Evolutionary conservation across 2,113 vertebrate species (phyloP).

Genomic region (Petrocephalus microphthalmus): DNA sequence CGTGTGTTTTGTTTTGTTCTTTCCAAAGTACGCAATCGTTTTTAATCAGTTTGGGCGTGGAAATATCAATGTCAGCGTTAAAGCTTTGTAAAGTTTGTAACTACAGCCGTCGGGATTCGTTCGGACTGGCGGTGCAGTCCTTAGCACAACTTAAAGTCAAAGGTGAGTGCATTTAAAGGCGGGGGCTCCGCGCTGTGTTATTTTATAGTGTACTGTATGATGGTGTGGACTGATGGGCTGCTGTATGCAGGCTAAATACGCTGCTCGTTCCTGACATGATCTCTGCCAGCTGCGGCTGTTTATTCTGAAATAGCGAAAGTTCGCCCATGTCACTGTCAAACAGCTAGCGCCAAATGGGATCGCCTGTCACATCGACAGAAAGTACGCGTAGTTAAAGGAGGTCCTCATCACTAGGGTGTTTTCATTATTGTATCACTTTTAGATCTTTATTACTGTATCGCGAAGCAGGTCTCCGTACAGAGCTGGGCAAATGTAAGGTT

Average conservation of each 20-base stretch:
- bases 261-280: too few relatives aligned
- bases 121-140: conserved; percentile 51
- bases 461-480: background rate
- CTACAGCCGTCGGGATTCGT: conserved; percentile 47
- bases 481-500: background rate
- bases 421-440: too few relatives aligned
- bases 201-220: too few relatives aligned
- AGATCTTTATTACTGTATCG: background rate
- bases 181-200: too few relatives aligned
- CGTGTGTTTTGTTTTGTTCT: background rate
- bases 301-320: too few relatives aligned
- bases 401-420: too few relatives aligned
- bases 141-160: conserved; percentile 54
- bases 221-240: background rate
- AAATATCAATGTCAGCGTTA: conserved; percentile 44
- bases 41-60: background rate
- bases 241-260: background rate
- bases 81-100: conserved; percentile 61
- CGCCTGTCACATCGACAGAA: too few relatives aligned
- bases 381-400: too few relatives aligned
- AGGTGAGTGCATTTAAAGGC: conserved; percentile 43
- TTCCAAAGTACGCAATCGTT: background rate
- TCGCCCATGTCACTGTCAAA: too few relatives aligned
- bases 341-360: too few relatives aligned
- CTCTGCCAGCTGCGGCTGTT: too few relatives aligned